Conservation (phyloP, 2,888 invertebrate genomes). For the Erynnis tages region DNA sequence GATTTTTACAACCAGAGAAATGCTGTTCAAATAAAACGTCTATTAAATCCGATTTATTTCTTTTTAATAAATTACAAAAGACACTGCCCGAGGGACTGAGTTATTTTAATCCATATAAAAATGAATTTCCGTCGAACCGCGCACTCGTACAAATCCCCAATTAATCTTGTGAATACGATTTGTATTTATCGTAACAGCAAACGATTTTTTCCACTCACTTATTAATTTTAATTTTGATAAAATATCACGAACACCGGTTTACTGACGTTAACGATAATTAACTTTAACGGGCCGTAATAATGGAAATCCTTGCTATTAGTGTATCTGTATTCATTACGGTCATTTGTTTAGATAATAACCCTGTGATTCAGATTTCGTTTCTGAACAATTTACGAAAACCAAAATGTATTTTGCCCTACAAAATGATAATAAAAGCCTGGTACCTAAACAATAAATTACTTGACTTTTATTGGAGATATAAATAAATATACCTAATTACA, state of each 20-base stretch:
- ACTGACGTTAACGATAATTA: conserved; percentile 12
- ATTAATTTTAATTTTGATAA: conserved; percentile 19
- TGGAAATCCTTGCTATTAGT: conserved; percentile 12
- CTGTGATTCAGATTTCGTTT: neutral
- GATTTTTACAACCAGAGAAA: neutral
- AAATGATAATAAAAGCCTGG: no score
- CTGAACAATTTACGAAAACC: no score
- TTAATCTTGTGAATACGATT: conserved; percentile 10
- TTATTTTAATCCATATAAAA: conserved; percentile 2
- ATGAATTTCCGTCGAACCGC: neutral
- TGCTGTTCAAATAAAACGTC: no score
- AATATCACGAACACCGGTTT: conserved; percentile 13
- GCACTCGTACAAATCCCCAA: neutral
- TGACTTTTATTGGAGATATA: no score
- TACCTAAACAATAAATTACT: no score
- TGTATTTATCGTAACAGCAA: conserved; percentile 5
- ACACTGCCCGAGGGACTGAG: neutral
- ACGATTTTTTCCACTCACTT: conserved; percentile 7
- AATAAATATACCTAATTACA: no score
- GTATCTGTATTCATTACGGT: neutral
- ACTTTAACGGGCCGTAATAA: conserved; percentile 18
- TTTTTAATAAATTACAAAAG: neutral
- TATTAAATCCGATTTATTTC: neutral
- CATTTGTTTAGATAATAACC: neutral
- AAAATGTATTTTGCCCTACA: no score